These are phyloP conservation scores for Nerophis ophidion DNA, from an alignment of 2,113 vertebrate genomes.

Conservation along the genomic window DNA sequence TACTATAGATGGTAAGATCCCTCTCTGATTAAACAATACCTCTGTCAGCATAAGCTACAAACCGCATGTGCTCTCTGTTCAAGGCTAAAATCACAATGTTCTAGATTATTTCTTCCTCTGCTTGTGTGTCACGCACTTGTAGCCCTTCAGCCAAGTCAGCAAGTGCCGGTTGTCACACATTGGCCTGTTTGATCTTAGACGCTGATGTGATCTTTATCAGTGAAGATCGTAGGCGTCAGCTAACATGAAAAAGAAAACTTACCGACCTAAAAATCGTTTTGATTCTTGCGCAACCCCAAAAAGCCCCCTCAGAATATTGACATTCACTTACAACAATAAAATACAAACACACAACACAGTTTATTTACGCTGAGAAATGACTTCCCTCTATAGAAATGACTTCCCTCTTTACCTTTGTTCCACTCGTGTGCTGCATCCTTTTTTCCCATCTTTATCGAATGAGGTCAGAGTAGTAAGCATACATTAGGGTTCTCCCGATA, in stretches of 20 bases:
- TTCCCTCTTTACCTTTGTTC: too few species aligned
- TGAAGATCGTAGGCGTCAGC: background rate
- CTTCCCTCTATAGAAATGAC: too few species aligned
- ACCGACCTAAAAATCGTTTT: background rate
- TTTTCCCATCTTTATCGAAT: too few species aligned
- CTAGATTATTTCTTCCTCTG: constrained; percentile 23
- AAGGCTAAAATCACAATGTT: background rate
- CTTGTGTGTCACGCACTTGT: constrained; percentile 39
- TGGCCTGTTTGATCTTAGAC: background rate
- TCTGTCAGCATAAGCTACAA: background rate
- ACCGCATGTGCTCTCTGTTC: background rate
- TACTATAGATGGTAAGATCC: background rate
- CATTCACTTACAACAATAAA: too few species aligned
- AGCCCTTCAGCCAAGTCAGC: background rate
- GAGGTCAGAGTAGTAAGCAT: too few species aligned
- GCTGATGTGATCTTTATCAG: constrained; percentile 16
- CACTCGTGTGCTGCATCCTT: too few species aligned
- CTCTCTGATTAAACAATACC: background rate
- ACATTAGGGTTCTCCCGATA: too few species aligned
- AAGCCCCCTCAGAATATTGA: too few species aligned
- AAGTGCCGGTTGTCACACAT: background rate
- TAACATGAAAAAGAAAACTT: background rate
- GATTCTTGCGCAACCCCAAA: too few species aligned
- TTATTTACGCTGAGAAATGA: too few species aligned
- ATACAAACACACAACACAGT: too few species aligned